Evolutionary conservation across 2,888 invertebrate genomes (phyloP).

Genomic region (Spodoptera picta): DNA sequence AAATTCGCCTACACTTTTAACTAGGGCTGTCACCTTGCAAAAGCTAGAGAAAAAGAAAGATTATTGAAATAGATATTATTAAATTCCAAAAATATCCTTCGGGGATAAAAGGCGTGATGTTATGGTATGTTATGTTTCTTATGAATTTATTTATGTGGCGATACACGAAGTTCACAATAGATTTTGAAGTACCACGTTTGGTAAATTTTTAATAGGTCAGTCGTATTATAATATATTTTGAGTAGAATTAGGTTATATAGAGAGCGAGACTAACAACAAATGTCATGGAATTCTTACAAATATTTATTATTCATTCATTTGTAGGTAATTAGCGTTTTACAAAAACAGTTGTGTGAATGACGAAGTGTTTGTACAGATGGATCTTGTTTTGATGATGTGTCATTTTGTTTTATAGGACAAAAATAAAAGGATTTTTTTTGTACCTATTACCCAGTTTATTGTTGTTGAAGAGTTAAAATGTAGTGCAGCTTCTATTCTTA

Average conservation of each 20-base stretch:
- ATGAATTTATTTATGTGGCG: no score
- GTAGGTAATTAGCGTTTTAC: slow-evolving; percentile 12
- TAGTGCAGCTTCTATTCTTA: no score
- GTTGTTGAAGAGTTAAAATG: no score
- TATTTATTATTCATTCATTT: slow-evolving; percentile 39
- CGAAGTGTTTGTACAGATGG: slow-evolving; percentile 42
- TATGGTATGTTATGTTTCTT: no score
- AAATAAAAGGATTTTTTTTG: no score
- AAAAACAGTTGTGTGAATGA: slow-evolving; percentile 19
- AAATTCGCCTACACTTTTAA: slow-evolving; percentile 35
- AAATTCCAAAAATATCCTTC: no score
- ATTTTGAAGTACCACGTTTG: no score
- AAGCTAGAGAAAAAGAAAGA: no score
- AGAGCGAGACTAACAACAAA: slow-evolving; percentile 15
- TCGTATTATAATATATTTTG: slow-evolving; percentile 10
- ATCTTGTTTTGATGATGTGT: slow-evolving; percentile 1
- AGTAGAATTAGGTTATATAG: no score
- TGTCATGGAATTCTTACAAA: slow-evolving; percentile 34
- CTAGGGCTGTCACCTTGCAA: slow-evolving; percentile 27
- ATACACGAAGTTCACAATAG: no score
- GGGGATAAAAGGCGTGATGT: no score
- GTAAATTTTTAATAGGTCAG: slow-evolving; percentile 11
- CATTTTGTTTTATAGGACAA: not conserved
- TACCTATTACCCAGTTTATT: no score
- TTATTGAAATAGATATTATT: not conserved